Evolutionary conservation across 2,113 vertebrate species (phyloP), one percentile per base, ranked within the genome.

Genomic region (Calypte anna): DNA sequence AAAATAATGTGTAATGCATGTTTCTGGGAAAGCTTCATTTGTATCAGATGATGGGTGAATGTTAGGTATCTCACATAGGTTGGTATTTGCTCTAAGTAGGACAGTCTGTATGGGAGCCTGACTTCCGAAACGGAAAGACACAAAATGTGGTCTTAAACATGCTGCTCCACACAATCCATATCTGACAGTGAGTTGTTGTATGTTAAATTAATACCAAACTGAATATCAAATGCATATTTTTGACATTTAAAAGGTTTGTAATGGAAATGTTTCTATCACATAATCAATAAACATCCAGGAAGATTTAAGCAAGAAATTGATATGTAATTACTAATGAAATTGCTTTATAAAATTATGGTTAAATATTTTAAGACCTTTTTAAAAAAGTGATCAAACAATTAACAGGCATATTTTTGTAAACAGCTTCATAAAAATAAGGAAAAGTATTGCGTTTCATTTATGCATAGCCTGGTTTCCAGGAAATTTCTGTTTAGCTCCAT

Each of bases 161-260:
- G 51, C 16, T 88, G 74, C 53, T 81, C 59, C 12, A 48, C 14
- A 67, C 7, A 67, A 74, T 61, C 6, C 46, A 7, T 63, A 40
- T 36, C 61, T 78, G 28, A 53, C 14, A 59, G 12, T 40, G 31
- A 76, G 53, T 25, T 75, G 30, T 10, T 77, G 9, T 61, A 25
- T 54, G 31, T 51, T 81, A 70, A 63, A 86, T 70, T 62, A 53
- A 80, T 70, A 75, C 12, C n/a, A 72, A 79, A 66, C 12, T 27
- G 27, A 90, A 31, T 40, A 72, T 30, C 21, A 77, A 88, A 69
- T 40, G 28, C 44, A 5, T 79, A 44, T 89, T 85, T 92, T 93
- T 91, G 12, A 66, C 54, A 51, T 61, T 94, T 76, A 85, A 76
- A 36, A 38, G 48, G 28, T 82, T 89, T 89, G 21, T 84, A 88